These are phyloP conservation scores for Sepioteuthis lessoniana DNA, from an alignment of 2,888 invertebrate genomes.

Conservation along the genomic window DNA sequence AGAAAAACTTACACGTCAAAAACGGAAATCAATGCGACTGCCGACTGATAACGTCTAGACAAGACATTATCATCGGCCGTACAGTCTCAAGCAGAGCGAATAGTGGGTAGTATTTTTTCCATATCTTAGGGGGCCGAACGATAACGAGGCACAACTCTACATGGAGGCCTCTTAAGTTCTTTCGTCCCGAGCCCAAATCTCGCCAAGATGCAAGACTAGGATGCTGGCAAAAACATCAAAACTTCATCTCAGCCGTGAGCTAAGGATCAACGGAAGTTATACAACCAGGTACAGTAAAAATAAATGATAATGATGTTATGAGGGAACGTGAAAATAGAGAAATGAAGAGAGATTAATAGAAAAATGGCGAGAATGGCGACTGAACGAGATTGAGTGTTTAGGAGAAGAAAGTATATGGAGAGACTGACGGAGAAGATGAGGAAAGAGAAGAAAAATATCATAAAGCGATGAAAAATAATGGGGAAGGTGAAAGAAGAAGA, in stretches of 20 bases:
- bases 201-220: not conserved
- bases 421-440: too few species aligned
- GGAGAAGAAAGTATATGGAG: too few species aligned
- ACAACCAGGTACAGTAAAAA: not conserved
- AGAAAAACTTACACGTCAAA: not conserved
- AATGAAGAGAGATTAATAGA: too few species aligned
- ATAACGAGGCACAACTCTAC: not conserved
- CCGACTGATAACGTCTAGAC: not conserved
- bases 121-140: not conserved
- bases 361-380: too few species aligned
- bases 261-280: not conserved
- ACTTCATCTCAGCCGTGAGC: not conserved
- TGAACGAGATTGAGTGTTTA: too few species aligned
- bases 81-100: not conserved
- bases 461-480: too few species aligned
- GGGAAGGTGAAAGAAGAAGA: too few species aligned
- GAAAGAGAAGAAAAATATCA: too few species aligned
- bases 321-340: not conserved
- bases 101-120: too few species aligned
- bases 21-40: not conserved
- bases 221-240: not conserved
- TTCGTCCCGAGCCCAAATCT: not conserved
- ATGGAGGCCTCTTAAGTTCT: not conserved
- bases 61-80: not conserved
- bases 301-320: not conserved